phyloP scores from a whole-genome alignment of 2,888 invertebrate species.

The Hypena proboscidalis region DNA sequence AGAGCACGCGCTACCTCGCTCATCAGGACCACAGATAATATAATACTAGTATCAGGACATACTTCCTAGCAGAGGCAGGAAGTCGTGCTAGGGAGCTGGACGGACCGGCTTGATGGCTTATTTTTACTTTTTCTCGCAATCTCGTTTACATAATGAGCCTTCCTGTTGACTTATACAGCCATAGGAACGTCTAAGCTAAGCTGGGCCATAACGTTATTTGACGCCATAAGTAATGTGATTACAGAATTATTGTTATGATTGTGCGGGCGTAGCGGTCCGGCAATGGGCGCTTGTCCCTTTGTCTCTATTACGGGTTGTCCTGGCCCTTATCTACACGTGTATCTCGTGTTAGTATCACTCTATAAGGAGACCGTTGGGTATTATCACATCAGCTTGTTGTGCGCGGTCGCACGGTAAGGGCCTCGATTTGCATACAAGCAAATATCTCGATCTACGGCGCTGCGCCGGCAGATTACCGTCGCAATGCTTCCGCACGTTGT shows the following conservation, averaged over 20 bases:
- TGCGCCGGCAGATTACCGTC: constrained; percentile 70
- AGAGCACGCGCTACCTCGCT: constrained; percentile 55
- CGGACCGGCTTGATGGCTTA: constrained; percentile 62
- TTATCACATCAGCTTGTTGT: constrained; percentile 79
- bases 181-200: constrained; percentile 48
- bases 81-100: constrained; percentile 52
- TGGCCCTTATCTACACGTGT: constrained; percentile 78
- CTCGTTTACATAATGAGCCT: constrained; percentile 61
- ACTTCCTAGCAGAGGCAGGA: constrained; percentile 61
- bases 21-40: no score
- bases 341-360: constrained; percentile 78
- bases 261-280: constrained; percentile 46
- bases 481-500: constrained; percentile 74
- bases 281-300: constrained; percentile 71
- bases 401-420: constrained; percentile 77
- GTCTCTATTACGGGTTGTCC: constrained; percentile 74
- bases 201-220: constrained; percentile 38
- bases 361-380: constrained; percentile 77
- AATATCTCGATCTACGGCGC: constrained; percentile 77
- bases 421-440: constrained; percentile 82
- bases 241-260: constrained; percentile 52
- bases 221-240: constrained; percentile 49
- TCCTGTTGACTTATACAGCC: constrained; percentile 55
- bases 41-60: no score
- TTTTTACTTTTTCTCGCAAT: constrained; percentile 57